These are phyloP conservation scores for Coregonus clupeaformis DNA, from an alignment of 2,113 vertebrate species.

Conservation along the genomic window DNA sequence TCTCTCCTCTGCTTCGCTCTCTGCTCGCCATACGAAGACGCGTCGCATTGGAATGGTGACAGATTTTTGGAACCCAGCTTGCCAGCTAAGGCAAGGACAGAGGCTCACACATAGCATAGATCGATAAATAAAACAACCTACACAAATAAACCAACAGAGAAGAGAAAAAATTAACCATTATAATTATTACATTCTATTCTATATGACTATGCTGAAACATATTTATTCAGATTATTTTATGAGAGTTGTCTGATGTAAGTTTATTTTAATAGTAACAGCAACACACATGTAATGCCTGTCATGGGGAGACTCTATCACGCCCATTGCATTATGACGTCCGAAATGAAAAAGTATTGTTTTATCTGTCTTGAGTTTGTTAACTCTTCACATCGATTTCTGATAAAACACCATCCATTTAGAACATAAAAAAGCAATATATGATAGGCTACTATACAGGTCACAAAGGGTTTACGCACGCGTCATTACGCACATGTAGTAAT, in stretches of 20 bases:
- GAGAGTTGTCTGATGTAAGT: background rate
- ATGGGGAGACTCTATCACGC: slow-evolving; percentile 27
- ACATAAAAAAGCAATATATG: no score
- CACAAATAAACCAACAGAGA: background rate
- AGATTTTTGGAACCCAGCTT: slow-evolving; percentile 15
- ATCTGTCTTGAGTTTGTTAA: slow-evolving; percentile 27
- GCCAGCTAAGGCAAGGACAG: slow-evolving; percentile 3
- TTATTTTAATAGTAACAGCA: slow-evolving; percentile 51
- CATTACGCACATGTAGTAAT: no score
- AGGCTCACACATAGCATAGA: background rate
- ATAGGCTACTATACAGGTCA: no score
- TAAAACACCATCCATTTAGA: no score
- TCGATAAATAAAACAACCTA: background rate
- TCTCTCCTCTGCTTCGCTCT: background rate
- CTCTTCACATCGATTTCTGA: slow-evolving; percentile 9
- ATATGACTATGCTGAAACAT: no score
- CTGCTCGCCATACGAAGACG: slow-evolving; percentile 20
- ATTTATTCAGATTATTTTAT: background rate
- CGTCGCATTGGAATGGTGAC: slow-evolving; percentile 33
- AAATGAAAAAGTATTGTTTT: slow-evolving; percentile 25
- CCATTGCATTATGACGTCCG: slow-evolving; percentile 50
- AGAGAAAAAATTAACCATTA: background rate
- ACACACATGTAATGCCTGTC: slow-evolving; percentile 28
- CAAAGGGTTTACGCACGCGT: no score
- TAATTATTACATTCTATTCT: background rate